Base-by-base conservation (phyloP, 1,140 invertebrate species). In the Euglossa dilemma region DNA sequence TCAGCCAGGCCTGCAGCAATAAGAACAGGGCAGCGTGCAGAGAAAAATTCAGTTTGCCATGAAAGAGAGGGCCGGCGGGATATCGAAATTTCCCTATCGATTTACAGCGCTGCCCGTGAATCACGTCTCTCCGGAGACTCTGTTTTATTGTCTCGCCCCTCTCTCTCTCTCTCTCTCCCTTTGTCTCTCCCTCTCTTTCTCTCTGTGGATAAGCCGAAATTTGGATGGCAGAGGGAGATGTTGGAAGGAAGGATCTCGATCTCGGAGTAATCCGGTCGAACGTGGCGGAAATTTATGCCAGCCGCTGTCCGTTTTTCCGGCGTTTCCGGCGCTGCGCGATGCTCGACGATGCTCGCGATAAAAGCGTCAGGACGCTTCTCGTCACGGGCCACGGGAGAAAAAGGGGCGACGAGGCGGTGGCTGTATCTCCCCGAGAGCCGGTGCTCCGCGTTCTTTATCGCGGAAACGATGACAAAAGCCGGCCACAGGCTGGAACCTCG, bases 381-480 rank as follows among this genome's bases (percentile, higher is more conserved):
- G 79, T 73, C 70, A 64, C 79, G 57, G 79, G 61, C 61, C 79
- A 66, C 36, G 61, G 61, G 79, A 74, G 56, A 81, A 81, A 81
- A 81, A 75, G 52, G 79, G 70, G 59, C 45, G 11, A n/a, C 45
- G n/a, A 45, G 14, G 47, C 50, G 18, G 25, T n/a, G 12, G 8
- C 36, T 80, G 79, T 75, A 57, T 81, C 79, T 74, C 61, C 3
- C 69, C 45, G 2, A 63, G 61, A 83, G 54, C 71, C 52, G 12
- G 8, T n/a, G 23, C 16, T 43, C 20, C 52, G 52, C 72, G 45
- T 86, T 84, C 81, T 80, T 87, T 87, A 59, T 87, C 81, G 61
- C 54, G 56, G 63, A 84, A 84, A 84, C 67, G 73, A 85, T 67
- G 82, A 87, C 86, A 81, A 85, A 88, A 85, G 85, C 84, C 74